A percentile compares a stretch with the other conserved stretches of the same genome.
phyloP scores from a whole-genome alignment of 2,797 vertebrate species.

The Esox lucius region DNA sequence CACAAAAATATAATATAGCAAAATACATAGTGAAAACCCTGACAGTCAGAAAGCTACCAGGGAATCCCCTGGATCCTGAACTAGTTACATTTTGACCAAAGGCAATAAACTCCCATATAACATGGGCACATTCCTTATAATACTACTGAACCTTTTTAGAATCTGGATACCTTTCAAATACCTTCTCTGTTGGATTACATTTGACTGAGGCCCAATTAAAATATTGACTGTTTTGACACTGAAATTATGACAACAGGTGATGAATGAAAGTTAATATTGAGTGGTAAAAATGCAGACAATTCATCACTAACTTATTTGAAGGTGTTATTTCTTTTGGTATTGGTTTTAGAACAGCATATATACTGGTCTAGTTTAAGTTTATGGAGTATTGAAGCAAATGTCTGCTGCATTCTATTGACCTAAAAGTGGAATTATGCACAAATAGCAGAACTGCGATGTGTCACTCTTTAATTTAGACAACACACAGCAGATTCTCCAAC shows the following conservation, averaged over 20 bases:
- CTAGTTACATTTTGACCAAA: constrained; percentile 41
- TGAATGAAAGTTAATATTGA: constrained; percentile 5
- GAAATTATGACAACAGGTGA: constrained; percentile 33
- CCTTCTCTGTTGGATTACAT: background rate
- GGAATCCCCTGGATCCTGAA: constrained; percentile 24
- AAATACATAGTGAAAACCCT: background rate
- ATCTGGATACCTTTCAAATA: background rate
- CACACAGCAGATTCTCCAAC: background rate
- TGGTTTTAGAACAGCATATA: background rate
- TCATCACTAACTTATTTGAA: background rate
- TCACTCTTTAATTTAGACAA: background rate
- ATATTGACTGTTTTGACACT: constrained; percentile 11
- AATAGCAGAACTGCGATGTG: background rate
- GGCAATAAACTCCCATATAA: constrained; percentile 7
- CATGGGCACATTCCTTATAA: constrained; percentile 28
- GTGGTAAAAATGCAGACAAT: background rate
- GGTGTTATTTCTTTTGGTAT: background rate
- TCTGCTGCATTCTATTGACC: background rate
- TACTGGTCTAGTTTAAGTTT: background rate
- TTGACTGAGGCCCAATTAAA: constrained; percentile 26
- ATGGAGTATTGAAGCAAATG: background rate
- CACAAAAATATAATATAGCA: too few species aligned
- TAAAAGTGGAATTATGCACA: background rate
- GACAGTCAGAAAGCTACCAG: constrained; percentile 13
- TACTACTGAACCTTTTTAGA: constrained; percentile 19